A percentile compares a stretch with the other conserved stretches of the same genome.
These are phyloP conservation scores for Cerceris ruficornis DNA, from an alignment of 2,888 invertebrate genomes.

Conservation along the genomic window DNA sequence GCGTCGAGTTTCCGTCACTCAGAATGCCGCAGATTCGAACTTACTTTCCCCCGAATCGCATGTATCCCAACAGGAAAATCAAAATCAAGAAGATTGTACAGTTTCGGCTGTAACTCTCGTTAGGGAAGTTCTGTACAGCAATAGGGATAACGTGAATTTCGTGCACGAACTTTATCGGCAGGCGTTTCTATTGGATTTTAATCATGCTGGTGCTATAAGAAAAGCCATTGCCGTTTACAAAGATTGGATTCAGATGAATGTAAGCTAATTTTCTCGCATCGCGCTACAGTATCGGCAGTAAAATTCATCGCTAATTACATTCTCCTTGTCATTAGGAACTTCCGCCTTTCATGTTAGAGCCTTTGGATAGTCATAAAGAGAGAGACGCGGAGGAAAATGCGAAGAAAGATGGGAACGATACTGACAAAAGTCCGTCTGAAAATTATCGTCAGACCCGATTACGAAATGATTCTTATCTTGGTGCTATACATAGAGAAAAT, in stretches of 20 bases:
- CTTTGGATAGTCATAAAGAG: constrained; percentile 83
- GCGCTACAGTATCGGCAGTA: background rate
- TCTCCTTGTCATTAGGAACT: constrained; percentile 83
- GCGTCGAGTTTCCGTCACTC: constrained; percentile 81
- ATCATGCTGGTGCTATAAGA: constrained; percentile 93
- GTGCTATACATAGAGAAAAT: constrained; percentile 91
- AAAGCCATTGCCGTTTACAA: constrained; percentile 96
- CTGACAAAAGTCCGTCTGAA: constrained; percentile 77
- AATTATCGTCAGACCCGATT: constrained; percentile 83
- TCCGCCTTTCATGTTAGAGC: constrained; percentile 90
- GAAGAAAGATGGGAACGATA: constrained; percentile 70
- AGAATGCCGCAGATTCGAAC: constrained; percentile 76
- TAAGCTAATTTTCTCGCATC: constrained; percentile 76
- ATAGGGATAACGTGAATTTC: constrained; percentile 95
- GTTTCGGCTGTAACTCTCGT: constrained; percentile 87
- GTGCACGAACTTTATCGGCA: constrained; percentile 97
- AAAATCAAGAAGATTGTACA: constrained; percentile 76
- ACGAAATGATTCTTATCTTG: constrained; percentile 93
- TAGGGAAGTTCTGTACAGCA: constrained; percentile 92
- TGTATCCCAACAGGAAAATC: constrained; percentile 70
- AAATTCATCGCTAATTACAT: constrained; percentile 2
- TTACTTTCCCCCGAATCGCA: constrained; percentile 74
- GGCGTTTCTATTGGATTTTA: constrained; percentile 94
- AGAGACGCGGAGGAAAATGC: constrained; percentile 76
- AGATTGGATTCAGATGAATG: constrained; percentile 96